Base-by-base conservation (phyloP, 2,797 vertebrate genomes). In the Dendrocincla fuliginosa region DNA sequence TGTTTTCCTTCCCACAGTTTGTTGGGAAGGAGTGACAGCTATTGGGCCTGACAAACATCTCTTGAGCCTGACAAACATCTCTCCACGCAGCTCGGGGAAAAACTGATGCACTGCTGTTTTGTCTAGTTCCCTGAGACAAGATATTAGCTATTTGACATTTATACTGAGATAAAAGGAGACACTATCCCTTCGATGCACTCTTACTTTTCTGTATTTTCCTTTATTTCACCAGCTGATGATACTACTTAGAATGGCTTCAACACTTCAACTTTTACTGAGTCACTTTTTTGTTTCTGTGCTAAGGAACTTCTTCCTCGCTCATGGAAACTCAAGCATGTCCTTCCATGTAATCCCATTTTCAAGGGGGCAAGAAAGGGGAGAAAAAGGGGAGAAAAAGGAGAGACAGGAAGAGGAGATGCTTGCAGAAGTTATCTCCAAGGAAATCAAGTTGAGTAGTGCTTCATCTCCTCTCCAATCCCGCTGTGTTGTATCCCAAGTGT, bases 381-480 rank as follows among this genome's bases (percentile, higher is more conserved):
- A 9, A 13, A 63, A 69, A 39, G 23, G 52, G 5, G 0, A 7
- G 3, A 9, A 13, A 20, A 25, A 6, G 5, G 12, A 3, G 9
- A 78, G 42, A n/a, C 1, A 13, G 13, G 10, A 35, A 70, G 13
- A 39, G 33, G 11, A 64, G 23, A 41, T 16, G 13, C 8, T 79
- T 55, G 24, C 35, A 87, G 27, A 79, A 85, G n/a, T 32, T 16
- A 50, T 8, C 57, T 75, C 69, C 41, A 42, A 79, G 47, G 84
- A 88, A 87, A 73, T 89, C 33, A 73, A 11, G 49, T 50, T 4
- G 4, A 86, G 16, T 18, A 69, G 57, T 3, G 5, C 39, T 60
- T 86, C n/a, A 16, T 30, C 47, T 91, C 50, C 68, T 68, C 41
- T 69, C 57, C 57, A 25, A 9, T 53, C 73, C 33, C 28, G 9